Percentiles rank a stretch among this genome's conserved stretches.
Evolutionary conservation across 1,140 invertebrate genomes (phyloP).

Genomic region (Streblospio benedicti): DNA sequence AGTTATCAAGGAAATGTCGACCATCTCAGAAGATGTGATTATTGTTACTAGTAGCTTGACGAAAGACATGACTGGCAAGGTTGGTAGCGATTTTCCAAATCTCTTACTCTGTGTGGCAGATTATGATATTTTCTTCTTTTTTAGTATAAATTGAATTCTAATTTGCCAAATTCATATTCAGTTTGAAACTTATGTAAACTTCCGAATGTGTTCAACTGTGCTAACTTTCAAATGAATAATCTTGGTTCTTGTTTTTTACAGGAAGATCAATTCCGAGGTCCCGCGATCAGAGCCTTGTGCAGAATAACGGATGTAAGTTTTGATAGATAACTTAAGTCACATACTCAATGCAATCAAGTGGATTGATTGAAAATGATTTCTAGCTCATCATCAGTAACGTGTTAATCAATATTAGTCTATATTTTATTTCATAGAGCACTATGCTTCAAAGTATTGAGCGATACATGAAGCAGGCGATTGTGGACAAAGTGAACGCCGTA

Average conservation of each 20-base stretch:
- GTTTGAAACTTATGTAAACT: no score
- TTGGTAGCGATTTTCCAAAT: slow-evolving; percentile 11
- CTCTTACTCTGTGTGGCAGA: not conserved
- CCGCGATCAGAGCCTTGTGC: slow-evolving; percentile 91
- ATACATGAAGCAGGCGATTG: slow-evolving; percentile 99
- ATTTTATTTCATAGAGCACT: slow-evolving; percentile 49
- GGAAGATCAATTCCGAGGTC: slow-evolving; percentile 88
- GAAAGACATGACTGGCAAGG: slow-evolving; percentile 97
- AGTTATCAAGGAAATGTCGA: slow-evolving; percentile 92
- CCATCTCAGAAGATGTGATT: slow-evolving; percentile 94
- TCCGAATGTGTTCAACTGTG: no score
- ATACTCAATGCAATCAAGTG: no score
- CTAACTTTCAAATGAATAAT: no score
- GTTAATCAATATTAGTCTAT: not conserved
- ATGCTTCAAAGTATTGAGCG: slow-evolving; percentile 96
- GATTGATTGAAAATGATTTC: no score
- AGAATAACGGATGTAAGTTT: slow-evolving; percentile 82
- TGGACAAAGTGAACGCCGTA: slow-evolving; percentile 84
- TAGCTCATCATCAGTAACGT: not conserved
- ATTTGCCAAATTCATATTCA: no score
- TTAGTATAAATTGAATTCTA: no score
- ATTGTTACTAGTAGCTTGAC: slow-evolving; percentile 94
- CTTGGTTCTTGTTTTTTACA: no score
- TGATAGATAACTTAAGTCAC: slow-evolving; percentile 6
- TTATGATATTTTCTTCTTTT: no score